phyloP scores from a whole-genome alignment of 2,888 invertebrate species.

The Agriotes lineatus region DNA sequence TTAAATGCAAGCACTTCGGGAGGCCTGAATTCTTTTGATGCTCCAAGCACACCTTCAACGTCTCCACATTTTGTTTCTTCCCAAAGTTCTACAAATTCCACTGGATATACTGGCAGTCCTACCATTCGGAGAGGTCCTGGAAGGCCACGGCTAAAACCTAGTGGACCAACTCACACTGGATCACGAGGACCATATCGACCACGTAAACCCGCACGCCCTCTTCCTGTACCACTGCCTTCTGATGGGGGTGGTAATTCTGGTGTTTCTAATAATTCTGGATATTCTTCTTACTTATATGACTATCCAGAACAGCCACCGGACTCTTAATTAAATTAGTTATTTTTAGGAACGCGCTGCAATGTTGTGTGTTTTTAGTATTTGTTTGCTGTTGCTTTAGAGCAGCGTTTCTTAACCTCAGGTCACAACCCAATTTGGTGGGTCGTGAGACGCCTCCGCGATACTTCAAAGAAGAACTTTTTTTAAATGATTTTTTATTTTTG shows the following conservation, averaged over 20 bases:
- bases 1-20: neutral
- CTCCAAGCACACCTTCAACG: neutral
- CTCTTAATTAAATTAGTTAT: neutral
- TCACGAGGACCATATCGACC: conserved; percentile 71
- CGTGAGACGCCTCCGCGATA: too few species aligned
- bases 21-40: neutral
- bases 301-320: conserved; percentile 56
- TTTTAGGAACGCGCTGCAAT: too few species aligned
- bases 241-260: conserved; percentile 56
- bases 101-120: conserved; percentile 17
- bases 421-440: too few species aligned
- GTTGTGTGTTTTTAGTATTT: too few species aligned
- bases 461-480: too few species aligned
- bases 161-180: conserved; percentile 75
- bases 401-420: too few species aligned
- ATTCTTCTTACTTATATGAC: conserved; percentile 60
- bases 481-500: too few species aligned
- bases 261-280: conserved; percentile 53
- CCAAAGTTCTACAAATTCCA: neutral
- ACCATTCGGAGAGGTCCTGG: conserved; percentile 75
- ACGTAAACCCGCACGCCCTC: conserved; percentile 69
- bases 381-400: too few species aligned
- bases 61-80: neutral
- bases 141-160: conserved; percentile 75
- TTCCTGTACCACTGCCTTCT: conserved; percentile 64